phyloP scores from a whole-genome alignment of 2,113 vertebrate genomes.

The Nycticryphes semicollaris region DNA sequence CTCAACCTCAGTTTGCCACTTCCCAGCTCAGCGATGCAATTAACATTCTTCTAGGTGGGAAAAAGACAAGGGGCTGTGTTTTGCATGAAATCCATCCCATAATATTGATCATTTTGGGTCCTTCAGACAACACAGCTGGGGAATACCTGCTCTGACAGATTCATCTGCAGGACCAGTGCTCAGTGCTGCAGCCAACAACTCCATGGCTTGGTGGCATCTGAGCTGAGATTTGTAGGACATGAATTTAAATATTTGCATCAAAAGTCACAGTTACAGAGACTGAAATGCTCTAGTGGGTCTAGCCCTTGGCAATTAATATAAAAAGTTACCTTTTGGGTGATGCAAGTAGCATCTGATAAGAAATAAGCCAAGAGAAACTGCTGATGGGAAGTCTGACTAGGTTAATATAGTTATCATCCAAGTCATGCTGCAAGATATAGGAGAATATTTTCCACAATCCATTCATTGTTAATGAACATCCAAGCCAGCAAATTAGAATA shows the following conservation, averaged over 20 bases:
- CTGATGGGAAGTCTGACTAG: background rate
- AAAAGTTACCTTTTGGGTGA: background rate
- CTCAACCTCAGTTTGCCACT: background rate
- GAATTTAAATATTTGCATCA: background rate
- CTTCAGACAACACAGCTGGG: background rate
- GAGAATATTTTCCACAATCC: background rate
- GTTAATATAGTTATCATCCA: background rate
- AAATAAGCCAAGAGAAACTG: background rate
- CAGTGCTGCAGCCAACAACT: background rate
- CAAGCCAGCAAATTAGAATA: constrained; percentile 20
- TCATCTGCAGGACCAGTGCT: background rate
- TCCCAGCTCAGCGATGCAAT: background rate
- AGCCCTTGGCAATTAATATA: background rate
- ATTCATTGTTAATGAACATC: background rate
- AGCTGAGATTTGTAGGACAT: background rate
- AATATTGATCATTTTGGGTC: background rate
- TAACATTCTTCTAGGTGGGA: background rate
- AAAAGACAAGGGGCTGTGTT: background rate
- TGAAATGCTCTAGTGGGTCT: background rate
- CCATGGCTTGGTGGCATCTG: background rate
- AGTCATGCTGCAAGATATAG: background rate
- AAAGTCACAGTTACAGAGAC: background rate
- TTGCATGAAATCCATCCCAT: background rate
- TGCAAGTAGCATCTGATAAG: background rate
- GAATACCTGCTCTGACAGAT: background rate